phyloP scores from a whole-genome alignment of 2,888 invertebrate genomes.

The Monochamus alternatus region DNA sequence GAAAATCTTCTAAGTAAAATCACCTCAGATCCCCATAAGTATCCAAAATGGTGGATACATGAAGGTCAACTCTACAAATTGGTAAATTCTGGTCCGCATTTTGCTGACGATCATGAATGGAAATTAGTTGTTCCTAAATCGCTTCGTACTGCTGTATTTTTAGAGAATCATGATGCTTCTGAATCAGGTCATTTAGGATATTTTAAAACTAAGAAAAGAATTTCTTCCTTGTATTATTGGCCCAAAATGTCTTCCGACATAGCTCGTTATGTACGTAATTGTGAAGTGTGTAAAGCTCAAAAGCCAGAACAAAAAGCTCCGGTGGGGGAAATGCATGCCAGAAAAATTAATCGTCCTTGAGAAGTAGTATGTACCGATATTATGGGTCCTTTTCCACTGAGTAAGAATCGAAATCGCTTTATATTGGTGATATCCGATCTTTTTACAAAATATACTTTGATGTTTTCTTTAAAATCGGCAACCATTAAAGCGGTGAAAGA shows the following conservation, averaged over 20 bases:
- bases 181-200: slow-evolving; percentile 27
- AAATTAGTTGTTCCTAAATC: slow-evolving; percentile 39
- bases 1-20: not conserved
- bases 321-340: slow-evolving; percentile 33
- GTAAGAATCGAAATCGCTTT: slow-evolving; percentile 22
- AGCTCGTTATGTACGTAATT: slow-evolving; percentile 23
- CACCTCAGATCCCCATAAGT: not conserved
- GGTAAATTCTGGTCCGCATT: slow-evolving; percentile 20
- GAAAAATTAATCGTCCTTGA: slow-evolving; percentile 33
- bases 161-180: slow-evolving; percentile 27
- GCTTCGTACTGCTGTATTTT: slow-evolving; percentile 14
- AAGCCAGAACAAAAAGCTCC: slow-evolving; percentile 36
- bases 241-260: slow-evolving; percentile 32
- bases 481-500: slow-evolving; percentile 8
- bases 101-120: slow-evolving; percentile 34
- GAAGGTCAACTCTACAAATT: slow-evolving; percentile 43
- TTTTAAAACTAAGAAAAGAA: slow-evolving; percentile 36
- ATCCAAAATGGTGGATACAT: slow-evolving; percentile 16
- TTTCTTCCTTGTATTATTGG: slow-evolving; percentile 34
- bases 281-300: slow-evolving; percentile 36
- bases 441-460: slow-evolving; percentile 30
- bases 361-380: slow-evolving; percentile 38
- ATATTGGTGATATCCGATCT: slow-evolving; percentile 34
- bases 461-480: slow-evolving; percentile 12
- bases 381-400: slow-evolving; percentile 40